Evolutionary conservation across 2,888 invertebrate genomes (phyloP).

Genomic region (Subacronicta megacephala): DNA sequence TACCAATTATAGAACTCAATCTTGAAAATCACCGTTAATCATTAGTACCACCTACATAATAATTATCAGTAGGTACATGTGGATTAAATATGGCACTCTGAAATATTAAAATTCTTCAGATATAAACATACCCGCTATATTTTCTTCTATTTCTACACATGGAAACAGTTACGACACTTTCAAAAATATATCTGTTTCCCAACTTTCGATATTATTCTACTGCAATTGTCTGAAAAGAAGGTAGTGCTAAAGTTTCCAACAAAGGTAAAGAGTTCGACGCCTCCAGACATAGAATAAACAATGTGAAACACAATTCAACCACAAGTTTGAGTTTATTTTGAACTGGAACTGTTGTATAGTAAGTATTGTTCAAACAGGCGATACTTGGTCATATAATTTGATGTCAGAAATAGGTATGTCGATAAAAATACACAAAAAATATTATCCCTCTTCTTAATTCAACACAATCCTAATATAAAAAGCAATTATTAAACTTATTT

Average conservation of each 20-base stretch:
- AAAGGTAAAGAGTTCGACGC: conserved; percentile 66
- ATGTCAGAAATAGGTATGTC: neutral
- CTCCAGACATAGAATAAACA: conserved; percentile 68
- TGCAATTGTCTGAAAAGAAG: conserved; percentile 63
- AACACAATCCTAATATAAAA: too few species aligned
- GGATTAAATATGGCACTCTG: too few species aligned
- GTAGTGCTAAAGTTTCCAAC: conserved; percentile 64
- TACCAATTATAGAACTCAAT: too few species aligned
- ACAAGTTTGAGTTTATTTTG: conserved; percentile 52
- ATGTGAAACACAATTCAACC: conserved; percentile 57
- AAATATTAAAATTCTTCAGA: too few species aligned
- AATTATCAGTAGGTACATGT: too few species aligned
- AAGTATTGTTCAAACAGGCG: conserved; percentile 36
- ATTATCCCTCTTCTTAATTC: too few species aligned
- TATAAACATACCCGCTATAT: too few species aligned
- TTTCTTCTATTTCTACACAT: neutral
- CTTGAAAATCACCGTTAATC: too few species aligned
- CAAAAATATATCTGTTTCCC: conserved; percentile 27
- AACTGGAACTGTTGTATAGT: conserved; percentile 36
- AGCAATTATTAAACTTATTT: too few species aligned
- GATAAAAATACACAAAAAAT: too few species aligned
- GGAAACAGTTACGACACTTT: conserved; percentile 5
- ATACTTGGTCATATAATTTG: conserved; percentile 24
- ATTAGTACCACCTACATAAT: too few species aligned
- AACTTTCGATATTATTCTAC: conserved; percentile 43